Evolutionary conservation across 2,888 invertebrate species (phyloP), one percentile per base, ranked within the genome.

Genomic region (Ischnura elegans): DNA sequence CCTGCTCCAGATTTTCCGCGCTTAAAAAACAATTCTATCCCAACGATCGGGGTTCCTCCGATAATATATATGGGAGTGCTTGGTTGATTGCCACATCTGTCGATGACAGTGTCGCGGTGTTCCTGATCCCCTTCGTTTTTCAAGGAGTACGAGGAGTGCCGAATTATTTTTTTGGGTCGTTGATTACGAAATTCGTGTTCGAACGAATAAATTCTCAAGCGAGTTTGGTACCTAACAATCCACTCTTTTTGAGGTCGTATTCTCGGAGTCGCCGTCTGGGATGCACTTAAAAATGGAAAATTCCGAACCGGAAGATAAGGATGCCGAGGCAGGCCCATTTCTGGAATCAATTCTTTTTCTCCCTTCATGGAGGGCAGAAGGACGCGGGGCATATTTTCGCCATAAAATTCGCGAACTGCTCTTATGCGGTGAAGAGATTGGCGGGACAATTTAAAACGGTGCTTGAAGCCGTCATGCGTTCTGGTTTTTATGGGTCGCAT

Each of bases 21-120:
- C 16, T 76, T 76, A 6, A 76, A 76, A 76, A 76, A 29, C 76
- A 8, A 76, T 29, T 36, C 36, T 36, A 10, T 36, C 76, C 76
- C 13, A 25, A 13, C 36, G 76, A 29, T 36, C 36, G 29, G 76
- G 76, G 13, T 36, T 76, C 76, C 76, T 36, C 36, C 4, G 36
- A 76, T 76, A 76, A 76, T 76, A 76, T 76, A 76, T 76, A 76
- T 76, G 76, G 36, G 36, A 76, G 76, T 76, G 76, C 76, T 76
- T 1, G 36, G 76, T 76, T 76, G 10, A 76, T 76, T 6, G 76
- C 76, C 66, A 36, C 76, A 76, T 76, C 76, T 76, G 76, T 36
- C 76, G 76, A 76, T 76, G 76, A 76, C 36, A 36, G 76, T 3
- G 36, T 10, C 8, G 29, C 3, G 76, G 76, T 25, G 36, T 8